A percentile compares a stretch with the other conserved stretches of the same genome.
These are phyloP conservation scores for Cyprinodon tularosa DNA, from an alignment of 2,113 vertebrate species.

Conservation along the genomic window DNA sequence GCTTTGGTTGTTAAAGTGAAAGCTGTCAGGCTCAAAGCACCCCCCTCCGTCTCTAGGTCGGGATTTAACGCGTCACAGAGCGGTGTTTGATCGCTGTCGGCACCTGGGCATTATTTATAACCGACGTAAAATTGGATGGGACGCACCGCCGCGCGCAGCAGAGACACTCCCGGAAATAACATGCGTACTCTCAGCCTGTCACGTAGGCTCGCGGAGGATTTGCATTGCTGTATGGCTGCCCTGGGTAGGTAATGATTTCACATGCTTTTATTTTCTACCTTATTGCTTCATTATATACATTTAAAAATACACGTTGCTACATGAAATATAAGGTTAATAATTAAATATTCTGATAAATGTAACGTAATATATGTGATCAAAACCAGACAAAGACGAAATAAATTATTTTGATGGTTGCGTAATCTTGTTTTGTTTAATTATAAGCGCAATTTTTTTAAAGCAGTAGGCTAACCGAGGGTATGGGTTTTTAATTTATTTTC, in stretches of 20 bases:
- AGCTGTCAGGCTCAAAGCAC: constrained; percentile 10
- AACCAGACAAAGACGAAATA: constrained; percentile 14
- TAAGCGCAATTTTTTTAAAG: neutral
- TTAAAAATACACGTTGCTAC: neutral
- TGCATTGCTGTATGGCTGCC: constrained; percentile 52
- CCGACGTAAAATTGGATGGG: constrained; percentile 35
- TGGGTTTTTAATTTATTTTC: neutral
- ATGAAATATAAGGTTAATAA: neutral
- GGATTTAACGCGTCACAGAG: neutral
- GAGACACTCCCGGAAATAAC: constrained; percentile 76
- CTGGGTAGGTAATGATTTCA: constrained; percentile 48
- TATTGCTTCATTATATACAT: neutral
- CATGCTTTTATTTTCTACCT: neutral
- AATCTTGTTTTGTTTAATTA: rapidly evolving
- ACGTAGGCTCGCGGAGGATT: constrained; percentile 72
- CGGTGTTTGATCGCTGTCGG: constrained; percentile 2
- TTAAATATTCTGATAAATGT: neutral
- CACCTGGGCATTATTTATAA: constrained; percentile 43
- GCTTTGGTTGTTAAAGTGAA: constrained; percentile 1
- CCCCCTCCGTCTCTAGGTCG: neutral
- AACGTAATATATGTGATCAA: neutral
- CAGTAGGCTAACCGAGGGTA: neutral
- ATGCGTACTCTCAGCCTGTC: constrained; percentile 73
- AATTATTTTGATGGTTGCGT: constrained; percentile 6
- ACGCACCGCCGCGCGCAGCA: constrained; percentile 27